phyloP scores from a whole-genome alignment of 1,140 invertebrate genomes.

The Ruditapes philippinarum region DNA sequence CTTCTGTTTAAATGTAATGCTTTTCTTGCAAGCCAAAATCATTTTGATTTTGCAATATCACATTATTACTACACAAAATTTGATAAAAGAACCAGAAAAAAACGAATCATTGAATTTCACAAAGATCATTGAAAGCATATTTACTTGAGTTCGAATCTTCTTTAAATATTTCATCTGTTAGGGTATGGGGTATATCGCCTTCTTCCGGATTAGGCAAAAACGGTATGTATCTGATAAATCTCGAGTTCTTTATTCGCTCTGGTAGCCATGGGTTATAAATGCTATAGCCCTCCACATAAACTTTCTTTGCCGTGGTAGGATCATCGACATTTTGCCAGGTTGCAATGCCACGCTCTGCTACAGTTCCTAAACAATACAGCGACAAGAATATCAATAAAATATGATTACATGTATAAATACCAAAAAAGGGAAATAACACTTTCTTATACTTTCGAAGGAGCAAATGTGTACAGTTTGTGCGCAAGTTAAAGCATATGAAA shows the following conservation, averaged over 20 bases:
- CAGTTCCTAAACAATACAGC: slow-evolving; percentile 48
- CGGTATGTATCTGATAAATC: slow-evolving; percentile 25
- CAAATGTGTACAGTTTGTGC: too few relatives aligned
- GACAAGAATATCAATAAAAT: too few relatives aligned
- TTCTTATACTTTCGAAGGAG: too few relatives aligned
- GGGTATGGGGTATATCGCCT: background rate
- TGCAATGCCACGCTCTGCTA: slow-evolving; percentile 65
- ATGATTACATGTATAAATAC: too few relatives aligned
- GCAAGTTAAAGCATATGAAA: too few relatives aligned
- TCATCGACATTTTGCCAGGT: slow-evolving; percentile 53
- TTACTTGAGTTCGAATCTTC: background rate
- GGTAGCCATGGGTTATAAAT: slow-evolving; percentile 49
- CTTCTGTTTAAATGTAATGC: too few relatives aligned
- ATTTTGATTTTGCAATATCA: too few relatives aligned
- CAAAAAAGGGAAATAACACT: too few relatives aligned
- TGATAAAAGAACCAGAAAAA: too few relatives aligned
- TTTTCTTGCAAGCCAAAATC: too few relatives aligned
- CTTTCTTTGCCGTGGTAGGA: background rate
- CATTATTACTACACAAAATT: too few relatives aligned
- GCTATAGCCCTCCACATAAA: slow-evolving; percentile 43
- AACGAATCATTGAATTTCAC: too few relatives aligned
- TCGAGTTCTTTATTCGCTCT: background rate
- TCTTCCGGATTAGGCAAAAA: slow-evolving; percentile 48
- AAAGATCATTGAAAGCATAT: background rate
- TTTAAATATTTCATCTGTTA: slow-evolving; percentile 7